Conservation (phyloP, 2,113 vertebrate species). For the Ictalurus punctatus region DNA sequence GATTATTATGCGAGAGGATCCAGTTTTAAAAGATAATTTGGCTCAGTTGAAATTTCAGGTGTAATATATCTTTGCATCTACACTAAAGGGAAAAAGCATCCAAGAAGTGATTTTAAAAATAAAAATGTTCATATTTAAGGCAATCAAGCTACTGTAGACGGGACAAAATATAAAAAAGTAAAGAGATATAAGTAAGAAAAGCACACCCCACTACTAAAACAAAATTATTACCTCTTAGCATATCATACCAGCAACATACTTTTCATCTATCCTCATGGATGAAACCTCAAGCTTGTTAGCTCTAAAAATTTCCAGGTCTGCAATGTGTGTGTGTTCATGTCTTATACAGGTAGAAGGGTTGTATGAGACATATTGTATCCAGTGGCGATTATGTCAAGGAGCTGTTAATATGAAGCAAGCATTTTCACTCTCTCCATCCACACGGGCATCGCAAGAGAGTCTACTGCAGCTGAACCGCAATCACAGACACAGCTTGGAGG, state of each 20-base stretch:
- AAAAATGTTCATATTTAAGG: neutral
- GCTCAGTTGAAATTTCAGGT: neutral
- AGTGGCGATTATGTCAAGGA: constrained; percentile 87
- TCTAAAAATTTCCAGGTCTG: neutral
- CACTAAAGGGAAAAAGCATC: neutral
- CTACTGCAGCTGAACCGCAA: constrained; percentile 87
- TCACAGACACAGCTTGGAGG: constrained; percentile 89
- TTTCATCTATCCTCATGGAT: neutral
- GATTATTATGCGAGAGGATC: neutral
- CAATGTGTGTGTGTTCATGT: neutral
- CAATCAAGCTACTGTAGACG: neutral
- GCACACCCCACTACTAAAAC: neutral
- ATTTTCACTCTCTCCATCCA: constrained; percentile 81
- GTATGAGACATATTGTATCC: constrained; percentile 91
- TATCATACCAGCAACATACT: neutral
- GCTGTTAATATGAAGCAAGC: constrained; percentile 91
- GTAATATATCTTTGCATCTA: neutral
- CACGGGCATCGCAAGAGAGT: constrained; percentile 87
- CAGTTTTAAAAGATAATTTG: neutral
- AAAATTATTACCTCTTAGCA: neutral
- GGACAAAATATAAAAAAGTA: neutral
- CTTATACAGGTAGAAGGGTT: constrained; percentile 87
- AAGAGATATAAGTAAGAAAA: neutral
- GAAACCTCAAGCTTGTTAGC: neutral
- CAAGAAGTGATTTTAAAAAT: neutral